Conservation (phyloP, 2,797 vertebrate genomes). For the Peromyscus eremicus region DNA sequence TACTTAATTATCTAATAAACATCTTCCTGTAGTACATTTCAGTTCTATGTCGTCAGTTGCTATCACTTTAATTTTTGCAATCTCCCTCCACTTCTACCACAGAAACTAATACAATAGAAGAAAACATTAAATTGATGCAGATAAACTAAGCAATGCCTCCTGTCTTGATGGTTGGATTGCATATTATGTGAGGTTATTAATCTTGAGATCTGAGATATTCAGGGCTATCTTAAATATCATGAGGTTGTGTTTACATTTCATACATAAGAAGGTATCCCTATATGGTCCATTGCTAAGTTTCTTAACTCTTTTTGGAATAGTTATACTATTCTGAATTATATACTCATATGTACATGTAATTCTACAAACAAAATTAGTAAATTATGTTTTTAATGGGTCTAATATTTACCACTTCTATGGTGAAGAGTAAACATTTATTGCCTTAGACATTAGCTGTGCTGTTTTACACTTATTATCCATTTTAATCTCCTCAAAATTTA, state of each 20-base stretch:
- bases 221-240: neutral
- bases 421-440: neutral
- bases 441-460: neutral
- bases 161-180: neutral
- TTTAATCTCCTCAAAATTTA: slow-evolving; percentile 31
- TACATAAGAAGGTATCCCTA: neutral
- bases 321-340: neutral
- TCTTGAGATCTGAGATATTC: neutral
- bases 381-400: neutral
- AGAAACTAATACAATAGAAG: neutral
- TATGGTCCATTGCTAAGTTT: neutral
- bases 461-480: slow-evolving; percentile 5
- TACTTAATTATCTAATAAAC: slow-evolving; percentile 56
- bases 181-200: neutral
- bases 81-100: neutral
- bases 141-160: neutral
- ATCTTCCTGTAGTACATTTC: slow-evolving; percentile 46
- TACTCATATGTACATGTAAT: neutral
- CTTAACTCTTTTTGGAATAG: neutral
- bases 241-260: neutral
- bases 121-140: neutral
- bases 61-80: neutral
- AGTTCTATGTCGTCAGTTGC: neutral
- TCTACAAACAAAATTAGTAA: slow-evolving; percentile 29
- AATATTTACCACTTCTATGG: neutral